Conservation (phyloP, 1,140 invertebrate species). For the Neelides sp. region DNA sequence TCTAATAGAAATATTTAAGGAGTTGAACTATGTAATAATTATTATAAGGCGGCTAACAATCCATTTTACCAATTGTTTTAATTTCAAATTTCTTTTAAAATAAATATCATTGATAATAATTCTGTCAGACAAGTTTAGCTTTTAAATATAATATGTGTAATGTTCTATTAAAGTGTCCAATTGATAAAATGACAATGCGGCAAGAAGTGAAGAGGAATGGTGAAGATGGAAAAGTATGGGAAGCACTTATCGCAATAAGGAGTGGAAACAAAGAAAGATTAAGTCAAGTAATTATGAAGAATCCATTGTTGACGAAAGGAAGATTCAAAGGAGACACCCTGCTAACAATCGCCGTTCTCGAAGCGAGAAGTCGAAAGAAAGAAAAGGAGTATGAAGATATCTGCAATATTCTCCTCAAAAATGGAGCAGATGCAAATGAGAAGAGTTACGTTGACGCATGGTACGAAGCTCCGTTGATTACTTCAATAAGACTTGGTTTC, state of each 20-base stretch:
- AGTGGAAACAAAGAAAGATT: background rate
- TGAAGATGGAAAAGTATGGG: background rate
- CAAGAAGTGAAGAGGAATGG: constrained; percentile 6
- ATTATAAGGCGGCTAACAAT: too few relatives aligned
- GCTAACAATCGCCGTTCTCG: constrained; percentile 17
- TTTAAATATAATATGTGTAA: background rate
- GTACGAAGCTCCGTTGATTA: constrained; percentile 25
- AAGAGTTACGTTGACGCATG: constrained; percentile 24
- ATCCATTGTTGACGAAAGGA: constrained; percentile 10
- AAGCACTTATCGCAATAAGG: background rate
- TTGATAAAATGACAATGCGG: constrained; percentile 17
- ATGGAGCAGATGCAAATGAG: constrained; percentile 25
- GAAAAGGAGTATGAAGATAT: background rate
- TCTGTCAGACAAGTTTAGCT: too few relatives aligned
- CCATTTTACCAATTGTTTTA: too few relatives aligned
- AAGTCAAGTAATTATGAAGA: background rate
- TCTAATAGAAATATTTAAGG: too few relatives aligned
- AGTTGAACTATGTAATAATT: too few relatives aligned
- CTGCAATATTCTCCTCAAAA: constrained; percentile 15
- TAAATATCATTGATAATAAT: too few relatives aligned
- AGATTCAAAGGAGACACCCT: constrained; percentile 19
- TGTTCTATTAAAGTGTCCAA: background rate
- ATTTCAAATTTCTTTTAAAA: too few relatives aligned
- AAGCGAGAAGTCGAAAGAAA: background rate
- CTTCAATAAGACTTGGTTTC: constrained; percentile 18